Evolutionary conservation across 2,888 invertebrate species (phyloP).

Genomic region (Disparrhopalites patrizii): DNA sequence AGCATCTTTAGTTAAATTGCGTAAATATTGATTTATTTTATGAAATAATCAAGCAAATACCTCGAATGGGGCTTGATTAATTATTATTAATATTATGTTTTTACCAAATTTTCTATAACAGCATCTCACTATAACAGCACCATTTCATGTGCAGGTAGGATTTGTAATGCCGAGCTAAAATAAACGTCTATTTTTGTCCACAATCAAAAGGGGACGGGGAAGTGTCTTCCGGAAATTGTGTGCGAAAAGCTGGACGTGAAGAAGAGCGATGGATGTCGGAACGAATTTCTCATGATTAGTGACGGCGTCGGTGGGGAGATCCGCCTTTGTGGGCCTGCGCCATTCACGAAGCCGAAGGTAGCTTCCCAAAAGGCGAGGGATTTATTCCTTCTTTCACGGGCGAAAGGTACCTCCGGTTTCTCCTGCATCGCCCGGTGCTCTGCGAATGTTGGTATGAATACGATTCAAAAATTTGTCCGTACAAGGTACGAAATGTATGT

Average conservation of each 20-base stretch:
- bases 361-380: background rate
- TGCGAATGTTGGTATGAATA: background rate
- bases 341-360: background rate
- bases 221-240: slow-evolving; percentile 6
- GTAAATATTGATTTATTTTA: too few relatives aligned
- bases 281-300: background rate
- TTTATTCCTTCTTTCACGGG: background rate
- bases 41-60: too few relatives aligned
- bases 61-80: too few relatives aligned
- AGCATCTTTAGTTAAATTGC: too few relatives aligned
- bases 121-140: too few relatives aligned
- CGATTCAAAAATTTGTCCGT: too few relatives aligned
- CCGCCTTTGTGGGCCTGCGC: background rate
- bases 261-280: background rate
- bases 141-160: too few relatives aligned
- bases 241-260: slow-evolving; percentile 1
- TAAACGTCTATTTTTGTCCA: too few relatives aligned
- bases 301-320: slow-evolving; percentile 8
- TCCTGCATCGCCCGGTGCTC: slow-evolving; percentile 1
- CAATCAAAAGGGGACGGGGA: background rate
- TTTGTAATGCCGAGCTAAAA: too few relatives aligned
- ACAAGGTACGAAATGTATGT: too few relatives aligned
- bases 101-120: too few relatives aligned
- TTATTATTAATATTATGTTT: too few relatives aligned
- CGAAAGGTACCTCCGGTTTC: background rate